Evolutionary conservation across 1,140 invertebrate genomes (phyloP).

Genomic region (Bombus superbus): DNA sequence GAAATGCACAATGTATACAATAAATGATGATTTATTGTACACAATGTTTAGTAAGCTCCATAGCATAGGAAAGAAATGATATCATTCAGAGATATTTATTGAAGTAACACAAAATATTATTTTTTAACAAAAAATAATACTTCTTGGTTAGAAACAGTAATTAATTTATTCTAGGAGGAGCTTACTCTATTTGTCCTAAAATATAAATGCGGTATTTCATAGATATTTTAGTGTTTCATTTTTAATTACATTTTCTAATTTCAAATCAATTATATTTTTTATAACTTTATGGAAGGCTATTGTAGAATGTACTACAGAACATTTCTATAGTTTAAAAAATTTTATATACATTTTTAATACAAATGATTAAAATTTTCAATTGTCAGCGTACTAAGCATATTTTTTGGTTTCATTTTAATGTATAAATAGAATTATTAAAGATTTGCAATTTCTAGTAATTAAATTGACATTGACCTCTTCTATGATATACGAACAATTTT

Average conservation of each 20-base stretch:
- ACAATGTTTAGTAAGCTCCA: constrained; percentile 12
- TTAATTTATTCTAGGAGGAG: not conserved
- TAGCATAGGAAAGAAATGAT: not conserved
- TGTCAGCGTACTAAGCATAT: constrained; percentile 28
- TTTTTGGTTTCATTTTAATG: not conserved
- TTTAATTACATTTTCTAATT: constrained; percentile 18
- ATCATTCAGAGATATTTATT: not conserved
- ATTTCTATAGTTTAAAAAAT: constrained; percentile 25
- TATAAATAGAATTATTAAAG: constrained; percentile 21
- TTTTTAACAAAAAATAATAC: not conserved
- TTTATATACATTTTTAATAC: constrained; percentile 44
- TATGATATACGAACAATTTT: constrained; percentile 37
- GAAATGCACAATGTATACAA: constrained; percentile 14
- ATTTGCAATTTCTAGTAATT: constrained; percentile 35
- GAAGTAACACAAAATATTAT: not conserved
- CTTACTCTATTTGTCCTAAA: constrained; percentile 23
- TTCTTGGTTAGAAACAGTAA: not conserved
- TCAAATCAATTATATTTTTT: constrained; percentile 29
- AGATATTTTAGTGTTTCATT: constrained; percentile 43
- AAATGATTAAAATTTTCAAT: constrained; percentile 26
- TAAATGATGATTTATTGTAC: constrained; percentile 22
- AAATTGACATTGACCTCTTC: constrained; percentile 30
- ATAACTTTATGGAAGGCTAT: constrained; percentile 37
- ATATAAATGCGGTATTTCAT: constrained; percentile 16
- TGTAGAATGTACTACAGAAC: constrained; percentile 10